phyloP scores from a whole-genome alignment of 2,797 vertebrate species.

The Lates japonicus region DNA sequence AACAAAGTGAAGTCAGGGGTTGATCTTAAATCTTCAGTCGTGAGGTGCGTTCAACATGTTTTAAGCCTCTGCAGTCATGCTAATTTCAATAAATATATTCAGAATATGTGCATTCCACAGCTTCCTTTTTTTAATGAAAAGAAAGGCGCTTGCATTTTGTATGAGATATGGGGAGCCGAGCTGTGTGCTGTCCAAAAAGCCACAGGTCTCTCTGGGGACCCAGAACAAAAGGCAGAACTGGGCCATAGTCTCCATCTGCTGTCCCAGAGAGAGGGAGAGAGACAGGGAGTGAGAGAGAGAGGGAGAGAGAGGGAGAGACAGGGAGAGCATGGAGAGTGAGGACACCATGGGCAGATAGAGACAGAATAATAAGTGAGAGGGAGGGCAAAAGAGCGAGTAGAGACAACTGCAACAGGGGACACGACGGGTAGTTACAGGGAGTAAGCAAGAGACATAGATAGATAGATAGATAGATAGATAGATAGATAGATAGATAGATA shows the following conservation, averaged over 20 bases:
- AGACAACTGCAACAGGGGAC: conserved; percentile 30
- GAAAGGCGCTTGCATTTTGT: conserved; percentile 95
- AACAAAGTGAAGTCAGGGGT: conserved; percentile 7
- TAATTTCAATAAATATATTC: conserved; percentile 68
- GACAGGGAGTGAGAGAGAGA: conserved; percentile 69
- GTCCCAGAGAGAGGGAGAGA: conserved; percentile 83
- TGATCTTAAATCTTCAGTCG: conserved; percentile 7
- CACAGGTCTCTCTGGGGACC: conserved; percentile 92
- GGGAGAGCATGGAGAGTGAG: conserved; percentile 60
- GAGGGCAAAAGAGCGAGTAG: conserved; percentile 28
- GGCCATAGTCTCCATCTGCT: conserved; percentile 99
- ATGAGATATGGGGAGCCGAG: conserved; percentile 90
- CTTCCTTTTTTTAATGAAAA: conserved; percentile 86
- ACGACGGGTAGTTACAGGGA: conserved; percentile 23
- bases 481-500: conserved; percentile 23
- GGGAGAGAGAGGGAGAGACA: conserved; percentile 55
- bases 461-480: conserved; percentile 21
- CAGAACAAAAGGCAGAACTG: conserved; percentile 97
- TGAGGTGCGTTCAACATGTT: conserved; percentile 34
- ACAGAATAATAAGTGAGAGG: conserved; percentile 64
- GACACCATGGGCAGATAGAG: conserved; percentile 62
- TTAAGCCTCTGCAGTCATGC: conserved; percentile 28
- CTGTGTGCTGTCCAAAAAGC: conserved; percentile 84
- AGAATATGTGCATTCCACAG: conserved; percentile 78
- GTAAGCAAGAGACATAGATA: conserved; percentile 15